Base-by-base conservation (phyloP, 30 jellyfish, hydroid and myxozoan species). In the Clytia hemisphaerica region DNA sequence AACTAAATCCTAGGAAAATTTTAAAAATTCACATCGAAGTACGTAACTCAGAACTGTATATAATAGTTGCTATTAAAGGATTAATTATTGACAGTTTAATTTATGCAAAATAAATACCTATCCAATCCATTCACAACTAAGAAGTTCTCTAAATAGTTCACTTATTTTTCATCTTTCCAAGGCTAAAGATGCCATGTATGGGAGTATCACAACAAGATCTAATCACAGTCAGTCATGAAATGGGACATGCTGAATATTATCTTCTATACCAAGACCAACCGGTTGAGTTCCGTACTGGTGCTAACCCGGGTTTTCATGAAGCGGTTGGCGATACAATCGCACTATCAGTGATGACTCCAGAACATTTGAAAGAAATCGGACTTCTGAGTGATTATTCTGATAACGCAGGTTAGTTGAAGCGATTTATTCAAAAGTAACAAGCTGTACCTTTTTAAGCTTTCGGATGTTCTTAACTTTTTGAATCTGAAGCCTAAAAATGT, bases 141-240 rank as follows among this genome's bases (percentile, higher is more conserved):
- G n/a, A n/a, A n/a, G n/a, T n/a, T n/a, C n/a, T n/a, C n/a, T n/a
- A n/a, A n/a, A n/a, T n/a, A n/a, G n/a, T n/a, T n/a, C n/a, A n/a
- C 10, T 0, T 10, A 7, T 57, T 57, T 57, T 4, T 57, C 30
- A 45, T 21, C 34, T 27, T 34, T 37, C 68, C 15, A 45, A 83
- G 95, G 49, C 59, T 83, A 76, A 83, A 83, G 45, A 83, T 83
- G 95, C 95, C 95, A 10, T 83, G 95, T 47, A 67, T 83, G 60
- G 54, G 72, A 34, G 79, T 79, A 1, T 50, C 85, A 4, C 91
- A 83, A 34, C 67, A 58, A 37, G 77, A 67, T 57, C 71, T 83
- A 15, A 66, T 73, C 25, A 83, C 95, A 0, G 85, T 75, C 2
- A 85, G 75, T 45, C 95, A 83, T 47, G 95, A 83, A 47, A 83